Percentiles rank a stretch among this genome's conserved stretches.
These are phyloP conservation scores for Nothobranchius kuhntae DNA, from an alignment of 2,113 vertebrate genomes.

Conservation along the genomic window DNA sequence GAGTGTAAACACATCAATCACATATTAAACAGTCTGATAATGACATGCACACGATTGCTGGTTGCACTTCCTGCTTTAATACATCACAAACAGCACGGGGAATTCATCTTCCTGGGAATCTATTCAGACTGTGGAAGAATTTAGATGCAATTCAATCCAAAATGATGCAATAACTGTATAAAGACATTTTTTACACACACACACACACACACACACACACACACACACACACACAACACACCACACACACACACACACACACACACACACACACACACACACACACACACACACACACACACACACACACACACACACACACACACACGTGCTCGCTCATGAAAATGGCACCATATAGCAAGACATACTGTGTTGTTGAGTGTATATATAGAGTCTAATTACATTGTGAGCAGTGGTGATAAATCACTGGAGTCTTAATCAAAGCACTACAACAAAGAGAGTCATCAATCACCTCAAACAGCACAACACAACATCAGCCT, in stretches of 20 bases:
- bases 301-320: not conserved
- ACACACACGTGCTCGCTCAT: not conserved
- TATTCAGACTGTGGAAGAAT: conserved; percentile 40
- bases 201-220: too few relatives aligned
- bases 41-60: conserved; percentile 24
- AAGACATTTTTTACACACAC: conserved; percentile 20
- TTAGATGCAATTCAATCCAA: conserved; percentile 49
- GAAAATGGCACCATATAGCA: conserved; percentile 34
- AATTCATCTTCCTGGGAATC: conserved; percentile 23
- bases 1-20: conserved; percentile 78
- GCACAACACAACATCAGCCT: conserved; percentile 56
- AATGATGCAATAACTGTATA: conserved; percentile 29
- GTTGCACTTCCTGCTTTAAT: conserved; percentile 48
- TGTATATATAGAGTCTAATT: conserved; percentile 71
- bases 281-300: too few relatives aligned
- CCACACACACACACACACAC: not conserved
- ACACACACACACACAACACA: conserved; percentile 5
- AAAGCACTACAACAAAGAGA: conserved; percentile 70
- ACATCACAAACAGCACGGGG: conserved; percentile 1
- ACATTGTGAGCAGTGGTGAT: conserved; percentile 73
- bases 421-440: conserved; percentile 80
- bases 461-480: conserved; percentile 77
- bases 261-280: too few relatives aligned
- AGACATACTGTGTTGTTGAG: conserved; percentile 56
- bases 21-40: conserved; percentile 56